A percentile compares a stretch with the other conserved stretches of the same genome.
These are phyloP conservation scores for Piezodorus guildinii DNA, from an alignment of 1,140 invertebrate genomes.

Conservation along the genomic window DNA sequence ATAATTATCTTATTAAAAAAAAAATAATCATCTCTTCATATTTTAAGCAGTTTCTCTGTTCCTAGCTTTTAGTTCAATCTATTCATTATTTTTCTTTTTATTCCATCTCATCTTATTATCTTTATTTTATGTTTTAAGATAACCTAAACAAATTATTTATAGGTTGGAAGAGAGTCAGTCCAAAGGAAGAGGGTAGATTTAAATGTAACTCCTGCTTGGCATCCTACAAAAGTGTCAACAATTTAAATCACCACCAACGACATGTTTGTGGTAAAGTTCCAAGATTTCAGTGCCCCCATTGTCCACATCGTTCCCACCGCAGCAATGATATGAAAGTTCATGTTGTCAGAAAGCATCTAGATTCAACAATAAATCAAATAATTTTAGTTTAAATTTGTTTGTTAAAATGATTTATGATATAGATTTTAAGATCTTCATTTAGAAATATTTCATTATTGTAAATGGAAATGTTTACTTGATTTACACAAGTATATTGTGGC, in stretches of 20 bases:
- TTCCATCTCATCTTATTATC: not conserved
- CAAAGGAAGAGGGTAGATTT: not conserved
- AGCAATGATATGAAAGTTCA: constrained; percentile 38
- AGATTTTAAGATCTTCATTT: too few species aligned
- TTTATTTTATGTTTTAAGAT: not conserved
- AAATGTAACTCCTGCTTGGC: constrained; percentile 35
- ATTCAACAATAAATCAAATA: not conserved
- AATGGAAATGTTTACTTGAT: too few species aligned
- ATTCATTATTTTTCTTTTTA: not conserved
- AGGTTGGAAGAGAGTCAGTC: not conserved
- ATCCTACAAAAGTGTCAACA: constrained; percentile 38
- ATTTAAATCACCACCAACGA: constrained; percentile 39
- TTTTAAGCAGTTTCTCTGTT: not conserved
- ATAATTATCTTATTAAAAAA: too few species aligned
- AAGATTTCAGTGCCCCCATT: constrained; percentile 40
- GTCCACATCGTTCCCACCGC: constrained; percentile 39
- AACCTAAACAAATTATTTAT: not conserved
- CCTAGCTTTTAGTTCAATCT: not conserved
- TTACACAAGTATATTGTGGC: too few species aligned
- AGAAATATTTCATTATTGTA: too few species aligned
- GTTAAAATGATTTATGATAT: too few species aligned
- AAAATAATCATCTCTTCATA: not conserved
- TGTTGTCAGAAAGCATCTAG: constrained; percentile 29
- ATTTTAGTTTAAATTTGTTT: too few species aligned
- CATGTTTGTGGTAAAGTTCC: constrained; percentile 45